These are phyloP conservation scores for Saturnia pavonia DNA, from an alignment of 2,888 invertebrate genomes.

Conservation along the genomic window DNA sequence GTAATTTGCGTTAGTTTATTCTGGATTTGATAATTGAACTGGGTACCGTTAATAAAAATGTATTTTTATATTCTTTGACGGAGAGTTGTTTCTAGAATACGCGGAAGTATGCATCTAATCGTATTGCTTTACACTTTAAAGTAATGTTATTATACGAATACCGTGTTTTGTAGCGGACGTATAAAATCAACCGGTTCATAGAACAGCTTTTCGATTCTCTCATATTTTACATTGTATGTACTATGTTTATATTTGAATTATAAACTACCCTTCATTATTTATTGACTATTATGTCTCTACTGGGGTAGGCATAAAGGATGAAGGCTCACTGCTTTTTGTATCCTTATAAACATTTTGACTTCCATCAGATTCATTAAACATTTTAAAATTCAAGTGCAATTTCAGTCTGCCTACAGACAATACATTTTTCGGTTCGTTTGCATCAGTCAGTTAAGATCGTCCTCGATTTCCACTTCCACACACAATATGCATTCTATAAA, in stretches of 20 bases:
- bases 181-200: constrained; percentile 9
- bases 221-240: background rate
- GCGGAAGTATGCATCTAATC: constrained; percentile 10
- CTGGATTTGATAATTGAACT: background rate
- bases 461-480: background rate
- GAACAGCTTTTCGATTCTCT: constrained; percentile 7
- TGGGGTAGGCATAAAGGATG: background rate
- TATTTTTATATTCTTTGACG: background rate
- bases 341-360: background rate
- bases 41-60: background rate
- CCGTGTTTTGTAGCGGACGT: constrained; percentile 8
- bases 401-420: background rate
- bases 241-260: background rate
- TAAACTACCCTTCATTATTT: background rate
- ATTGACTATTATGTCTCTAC: background rate
- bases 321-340: no score
- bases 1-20: background rate
- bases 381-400: background rate
- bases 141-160: constrained; percentile 7
- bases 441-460: background rate
- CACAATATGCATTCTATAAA: no score
- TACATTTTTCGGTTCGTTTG: background rate
- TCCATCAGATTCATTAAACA: no score
- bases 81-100: background rate
- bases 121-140: constrained; percentile 5